Conservation (phyloP, 2,797 vertebrate species). For the Austrolebias charrua region DNA sequence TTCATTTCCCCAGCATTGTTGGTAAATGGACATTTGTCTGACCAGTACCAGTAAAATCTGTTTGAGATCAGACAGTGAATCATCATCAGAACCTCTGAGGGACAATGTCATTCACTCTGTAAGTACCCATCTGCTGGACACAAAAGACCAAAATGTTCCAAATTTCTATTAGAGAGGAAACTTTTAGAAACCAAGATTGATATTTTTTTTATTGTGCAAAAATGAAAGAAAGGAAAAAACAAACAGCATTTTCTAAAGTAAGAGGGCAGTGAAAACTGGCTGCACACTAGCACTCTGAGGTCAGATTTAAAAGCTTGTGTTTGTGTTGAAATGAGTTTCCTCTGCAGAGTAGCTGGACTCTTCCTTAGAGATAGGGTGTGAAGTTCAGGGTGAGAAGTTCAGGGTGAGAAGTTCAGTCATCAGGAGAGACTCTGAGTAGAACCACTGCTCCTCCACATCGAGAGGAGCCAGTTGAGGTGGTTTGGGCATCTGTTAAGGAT, state of each 20-base stretch:
- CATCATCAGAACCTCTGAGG: constrained; percentile 25
- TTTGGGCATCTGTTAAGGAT: no score
- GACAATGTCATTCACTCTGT: constrained; percentile 17
- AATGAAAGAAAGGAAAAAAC: constrained; percentile 10
- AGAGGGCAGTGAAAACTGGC: no score
- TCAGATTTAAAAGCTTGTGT: no score
- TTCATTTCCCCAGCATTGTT: constrained; percentile 14
- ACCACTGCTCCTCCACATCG: no score
- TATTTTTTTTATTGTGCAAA: neutral
- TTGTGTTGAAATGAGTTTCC: no score
- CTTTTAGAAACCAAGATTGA: constrained; percentile 20
- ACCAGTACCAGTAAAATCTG: constrained; percentile 33
- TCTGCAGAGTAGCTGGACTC: no score
- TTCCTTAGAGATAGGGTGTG: no score
- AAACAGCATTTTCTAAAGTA: constrained; percentile 2
- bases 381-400: no score
- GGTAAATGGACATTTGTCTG: constrained; percentile 51
- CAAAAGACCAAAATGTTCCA: constrained; percentile 49
- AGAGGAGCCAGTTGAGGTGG: no score
- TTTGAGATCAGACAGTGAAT: constrained; percentile 45
- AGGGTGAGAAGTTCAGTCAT: no score
- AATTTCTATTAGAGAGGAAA: constrained; percentile 35
- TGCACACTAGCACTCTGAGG: no score
- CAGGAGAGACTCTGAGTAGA: no score
- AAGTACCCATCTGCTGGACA: constrained; percentile 35